A percentile compares a stretch with the other conserved stretches of the same genome.
Evolutionary conservation across 2,113 vertebrate species (phyloP).

Genomic region (Erythrolamprus reginae): DNA sequence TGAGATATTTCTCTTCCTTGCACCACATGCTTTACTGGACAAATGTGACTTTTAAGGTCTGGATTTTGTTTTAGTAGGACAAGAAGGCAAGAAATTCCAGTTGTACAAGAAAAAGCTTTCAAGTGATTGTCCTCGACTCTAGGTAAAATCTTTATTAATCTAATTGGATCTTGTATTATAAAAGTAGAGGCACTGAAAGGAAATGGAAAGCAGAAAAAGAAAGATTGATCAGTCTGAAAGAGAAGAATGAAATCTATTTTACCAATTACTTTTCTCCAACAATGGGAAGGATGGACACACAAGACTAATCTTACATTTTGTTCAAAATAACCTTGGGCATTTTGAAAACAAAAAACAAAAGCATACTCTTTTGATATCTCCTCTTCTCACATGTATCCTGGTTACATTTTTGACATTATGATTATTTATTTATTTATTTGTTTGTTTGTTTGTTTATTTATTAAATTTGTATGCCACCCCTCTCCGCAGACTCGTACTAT

Average conservation of each 20-base stretch:
- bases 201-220: not conserved
- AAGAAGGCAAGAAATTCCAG: not conserved
- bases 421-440: too few relatives aligned
- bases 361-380: not conserved
- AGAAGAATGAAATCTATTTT: not conserved
- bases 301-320: not conserved
- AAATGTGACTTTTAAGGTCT: not conserved
- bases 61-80: not conserved
- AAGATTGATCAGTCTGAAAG: not conserved
- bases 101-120: not conserved
- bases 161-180: not conserved
- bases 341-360: not conserved
- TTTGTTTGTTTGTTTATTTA: too few relatives aligned
- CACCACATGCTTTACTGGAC: not conserved
- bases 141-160: not conserved
- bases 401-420: not conserved
- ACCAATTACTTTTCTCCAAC: not conserved
- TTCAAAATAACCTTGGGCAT: not conserved
- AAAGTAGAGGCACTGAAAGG: not conserved
- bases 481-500: too few relatives aligned
- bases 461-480: too few relatives aligned
- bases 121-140: not conserved
- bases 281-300: not conserved
- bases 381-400: not conserved
- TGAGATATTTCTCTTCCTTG: not conserved